A percentile compares a stretch with the other conserved stretches of the same genome.
Evolutionary conservation across 2,113 vertebrate species (phyloP).

Genomic region (Trematomus loennbergii): DNA sequence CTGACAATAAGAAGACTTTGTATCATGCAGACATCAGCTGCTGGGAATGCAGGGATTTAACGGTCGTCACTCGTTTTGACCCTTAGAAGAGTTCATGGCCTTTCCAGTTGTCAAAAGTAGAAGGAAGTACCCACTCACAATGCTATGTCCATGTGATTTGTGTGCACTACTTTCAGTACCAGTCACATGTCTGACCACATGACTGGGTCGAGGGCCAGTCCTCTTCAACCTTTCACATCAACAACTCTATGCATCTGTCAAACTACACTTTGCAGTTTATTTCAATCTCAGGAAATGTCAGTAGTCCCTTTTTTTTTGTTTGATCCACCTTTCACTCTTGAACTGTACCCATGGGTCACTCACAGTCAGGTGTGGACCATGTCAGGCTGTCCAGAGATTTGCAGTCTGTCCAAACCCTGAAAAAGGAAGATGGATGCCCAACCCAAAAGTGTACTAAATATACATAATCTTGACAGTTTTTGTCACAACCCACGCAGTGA

Average conservation of each 20-base stretch:
- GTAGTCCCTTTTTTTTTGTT: conserved; percentile 22
- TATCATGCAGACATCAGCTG: conserved; percentile 12
- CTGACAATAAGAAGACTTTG: conserved; percentile 14
- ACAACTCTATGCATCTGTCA: conserved; percentile 14
- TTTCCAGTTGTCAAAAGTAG: conserved; percentile 38
- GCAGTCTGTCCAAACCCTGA: background rate
- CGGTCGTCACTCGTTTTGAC: conserved; percentile 12
- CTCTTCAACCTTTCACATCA: conserved; percentile 46
- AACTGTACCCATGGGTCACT: background rate
- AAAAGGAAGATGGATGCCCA: background rate
- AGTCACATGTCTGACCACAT: conserved; percentile 52
- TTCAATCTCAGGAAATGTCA: conserved; percentile 15
- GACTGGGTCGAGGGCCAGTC: conserved; percentile 27
- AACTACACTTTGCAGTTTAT: conserved; percentile 12
- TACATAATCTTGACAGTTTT: background rate
- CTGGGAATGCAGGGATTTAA: conserved; percentile 44
- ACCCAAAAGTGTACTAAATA: conserved; percentile 28
- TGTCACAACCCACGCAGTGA: conserved; percentile 21
- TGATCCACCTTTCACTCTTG: background rate
- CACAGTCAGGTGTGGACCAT: background rate
- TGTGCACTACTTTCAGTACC: conserved; percentile 10
- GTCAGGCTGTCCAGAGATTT: background rate
- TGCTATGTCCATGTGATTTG: conserved; percentile 44
- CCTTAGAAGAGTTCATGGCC: conserved; percentile 26
- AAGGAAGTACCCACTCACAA: conserved; percentile 7